Percentiles rank a stretch among this genome's conserved stretches.
Evolutionary conservation across 2,888 invertebrate species (phyloP).

Genomic region (Harmothoe impar): DNA sequence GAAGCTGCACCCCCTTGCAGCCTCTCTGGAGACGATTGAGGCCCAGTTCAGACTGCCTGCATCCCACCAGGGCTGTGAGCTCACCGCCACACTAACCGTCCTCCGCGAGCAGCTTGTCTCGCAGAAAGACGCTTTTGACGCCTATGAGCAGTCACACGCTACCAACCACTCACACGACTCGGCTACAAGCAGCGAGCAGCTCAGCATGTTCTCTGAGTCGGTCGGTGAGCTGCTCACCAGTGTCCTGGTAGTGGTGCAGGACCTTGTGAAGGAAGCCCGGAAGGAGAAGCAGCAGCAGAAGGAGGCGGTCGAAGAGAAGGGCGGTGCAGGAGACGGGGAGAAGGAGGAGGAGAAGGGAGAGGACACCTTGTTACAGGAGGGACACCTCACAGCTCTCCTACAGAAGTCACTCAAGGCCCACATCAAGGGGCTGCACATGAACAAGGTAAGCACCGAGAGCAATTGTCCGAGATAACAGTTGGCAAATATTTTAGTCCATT

Average conservation of each 20-base stretch:
- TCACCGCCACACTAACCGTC: background rate
- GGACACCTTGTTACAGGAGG: slow-evolving; percentile 34
- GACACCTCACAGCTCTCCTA: slow-evolving; percentile 55
- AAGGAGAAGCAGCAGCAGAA: slow-evolving; percentile 61
- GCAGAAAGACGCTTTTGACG: background rate
- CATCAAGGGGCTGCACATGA: slow-evolving; percentile 45
- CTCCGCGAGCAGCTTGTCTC: background rate
- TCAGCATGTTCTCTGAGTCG: background rate
- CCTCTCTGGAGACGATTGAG: background rate
- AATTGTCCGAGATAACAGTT: no score
- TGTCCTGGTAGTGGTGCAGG: slow-evolving; percentile 86
- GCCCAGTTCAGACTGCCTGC: background rate
- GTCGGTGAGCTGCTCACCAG: slow-evolving; percentile 83
- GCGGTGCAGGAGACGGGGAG: slow-evolving; percentile 58
- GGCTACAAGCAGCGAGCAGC: background rate
- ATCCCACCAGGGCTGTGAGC: background rate
- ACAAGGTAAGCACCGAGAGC: slow-evolving; percentile 59
- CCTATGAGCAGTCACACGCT: background rate
- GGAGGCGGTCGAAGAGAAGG: slow-evolving; percentile 62
- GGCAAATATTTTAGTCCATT: no score
- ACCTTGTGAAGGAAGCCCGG: slow-evolving; percentile 85
- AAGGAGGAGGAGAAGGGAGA: slow-evolving; percentile 84
- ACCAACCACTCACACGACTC: background rate
- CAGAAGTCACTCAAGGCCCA: slow-evolving; percentile 44
- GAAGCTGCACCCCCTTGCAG: background rate